Conservation (phyloP, 1,140 invertebrate species). For the Bombus soroeensis region DNA sequence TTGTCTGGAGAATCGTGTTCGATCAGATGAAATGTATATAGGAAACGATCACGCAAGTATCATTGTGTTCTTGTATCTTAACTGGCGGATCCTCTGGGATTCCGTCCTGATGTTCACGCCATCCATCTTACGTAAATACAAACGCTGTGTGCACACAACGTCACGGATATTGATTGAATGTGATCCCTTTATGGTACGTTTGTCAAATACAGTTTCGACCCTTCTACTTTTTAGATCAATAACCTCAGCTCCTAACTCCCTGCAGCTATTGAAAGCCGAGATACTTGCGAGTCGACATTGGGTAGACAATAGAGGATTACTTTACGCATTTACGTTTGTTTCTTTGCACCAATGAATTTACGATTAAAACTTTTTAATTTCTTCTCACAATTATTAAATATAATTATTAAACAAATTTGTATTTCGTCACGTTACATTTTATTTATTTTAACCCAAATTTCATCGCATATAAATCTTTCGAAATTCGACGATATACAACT, state of each 20-base stretch:
- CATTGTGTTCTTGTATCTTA: neutral
- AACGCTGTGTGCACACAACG: constrained; percentile 14
- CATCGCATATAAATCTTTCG: neutral
- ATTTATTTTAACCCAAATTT: too few species aligned
- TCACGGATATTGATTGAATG: constrained; percentile 36
- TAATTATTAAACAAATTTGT: too few species aligned
- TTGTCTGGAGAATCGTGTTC: too few species aligned
- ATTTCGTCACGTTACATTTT: too few species aligned
- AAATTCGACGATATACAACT: too few species aligned
- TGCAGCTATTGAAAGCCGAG: neutral
- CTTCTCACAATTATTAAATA: too few species aligned
- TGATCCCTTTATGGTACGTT: constrained; percentile 27
- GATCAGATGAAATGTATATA: neutral
- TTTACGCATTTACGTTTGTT: neutral
- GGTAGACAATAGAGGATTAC: neutral
- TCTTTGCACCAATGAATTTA: neutral
- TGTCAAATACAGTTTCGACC: neutral
- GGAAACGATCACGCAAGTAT: neutral
- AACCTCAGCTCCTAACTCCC: neutral
- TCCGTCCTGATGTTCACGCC: neutral
- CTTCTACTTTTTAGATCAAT: constrained; percentile 22
- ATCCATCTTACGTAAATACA: constrained; percentile 24
- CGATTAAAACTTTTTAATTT: too few species aligned
- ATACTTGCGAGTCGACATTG: neutral
- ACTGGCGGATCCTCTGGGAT: constrained; percentile 12